Base-by-base conservation (phyloP, 1,140 invertebrate species). In the Anoplolepis gracilipes region DNA sequence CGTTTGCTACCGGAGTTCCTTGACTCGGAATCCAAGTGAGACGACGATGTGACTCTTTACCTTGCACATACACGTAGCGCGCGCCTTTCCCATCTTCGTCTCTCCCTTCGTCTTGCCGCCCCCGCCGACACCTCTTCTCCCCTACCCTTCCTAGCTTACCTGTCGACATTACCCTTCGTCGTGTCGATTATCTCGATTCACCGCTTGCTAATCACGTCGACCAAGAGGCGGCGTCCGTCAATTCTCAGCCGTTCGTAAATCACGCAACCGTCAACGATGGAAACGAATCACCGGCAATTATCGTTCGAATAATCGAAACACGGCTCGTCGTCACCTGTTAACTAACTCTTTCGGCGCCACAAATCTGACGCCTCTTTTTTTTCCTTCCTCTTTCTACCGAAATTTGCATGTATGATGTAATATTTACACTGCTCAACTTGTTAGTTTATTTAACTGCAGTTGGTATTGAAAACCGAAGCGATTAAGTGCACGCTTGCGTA, bases 21-120 rank as follows among this genome's bases (percentile, higher is more conserved):
- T 87, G 86, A 88, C 89, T 88, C 85, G 33, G 77, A 85, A 90
- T 90, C 59, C 75, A 86, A 81, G 30, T 39, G 76, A 59, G 25
- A 72, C 65, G 53, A 25, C 77, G 33, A 77, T 13, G 13, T 19
- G 33, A 62, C 22, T 75, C 78, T 57, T 22, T 36, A 53, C 53
- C 77, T 67, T 73, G 59, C 39, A 1, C 19, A 19, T 22, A 4
- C 42, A 28, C 55, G 5, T 28, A 4, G 11, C 46, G 28, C 57
- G 25, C 49, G 42, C 13, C 28, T 19, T 16, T 46, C 46, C 46
- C 25, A 13, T 5, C 39, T 61, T 6, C 64, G 57, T 59, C 42
- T 30, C 46, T 53, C 16, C 33, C 39, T 42, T 46, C 57, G 25
- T 39, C 57, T 42, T 69, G 28, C 64, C 16, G 28, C 28, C 33